These are phyloP conservation scores for Sparus aurata DNA, from an alignment of 2,797 vertebrate genomes.

Conservation along the genomic window DNA sequence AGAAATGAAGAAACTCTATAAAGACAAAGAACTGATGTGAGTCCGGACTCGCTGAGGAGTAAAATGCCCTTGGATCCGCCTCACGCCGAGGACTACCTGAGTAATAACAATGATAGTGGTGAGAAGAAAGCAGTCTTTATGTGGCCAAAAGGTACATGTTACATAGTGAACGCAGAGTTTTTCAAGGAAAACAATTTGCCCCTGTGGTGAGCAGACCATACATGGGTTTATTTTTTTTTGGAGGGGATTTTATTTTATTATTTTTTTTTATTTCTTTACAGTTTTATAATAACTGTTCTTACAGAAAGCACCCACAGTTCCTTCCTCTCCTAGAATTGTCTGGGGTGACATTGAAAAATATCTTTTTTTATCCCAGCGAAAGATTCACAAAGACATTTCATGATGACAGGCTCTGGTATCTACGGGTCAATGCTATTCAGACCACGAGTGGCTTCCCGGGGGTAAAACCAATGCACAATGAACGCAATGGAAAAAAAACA, in stretches of 20 bases:
- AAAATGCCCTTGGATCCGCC: slow-evolving; percentile 27
- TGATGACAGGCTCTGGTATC: slow-evolving; percentile 57
- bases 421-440: slow-evolving; percentile 54
- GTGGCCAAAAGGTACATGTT: slow-evolving; percentile 19
- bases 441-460: slow-evolving; percentile 59
- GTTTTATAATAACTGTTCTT: slow-evolving; percentile 47
- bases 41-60: background rate
- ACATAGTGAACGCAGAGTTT: background rate
- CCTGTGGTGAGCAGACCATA: slow-evolving; percentile 9
- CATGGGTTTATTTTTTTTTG: background rate
- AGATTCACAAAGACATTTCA: slow-evolving; percentile 44
- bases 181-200: slow-evolving; percentile 2
- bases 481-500: slow-evolving; percentile 58
- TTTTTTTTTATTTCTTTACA: background rate
- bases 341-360: slow-evolving; percentile 36
- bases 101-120: slow-evolving; percentile 31
- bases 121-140: slow-evolving; percentile 30
- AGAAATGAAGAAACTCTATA: background rate
- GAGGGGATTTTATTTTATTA: no score
- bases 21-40: slow-evolving; percentile 13
- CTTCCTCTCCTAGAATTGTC: background rate
- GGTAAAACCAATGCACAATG: slow-evolving; percentile 37
- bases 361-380: slow-evolving; percentile 19
- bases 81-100: slow-evolving; percentile 15
- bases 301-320: background rate